Percentiles rank a stretch among this genome's conserved stretches.
Conservation (phyloP, 2,797 vertebrate species). For the Spatula versicolor region DNA sequence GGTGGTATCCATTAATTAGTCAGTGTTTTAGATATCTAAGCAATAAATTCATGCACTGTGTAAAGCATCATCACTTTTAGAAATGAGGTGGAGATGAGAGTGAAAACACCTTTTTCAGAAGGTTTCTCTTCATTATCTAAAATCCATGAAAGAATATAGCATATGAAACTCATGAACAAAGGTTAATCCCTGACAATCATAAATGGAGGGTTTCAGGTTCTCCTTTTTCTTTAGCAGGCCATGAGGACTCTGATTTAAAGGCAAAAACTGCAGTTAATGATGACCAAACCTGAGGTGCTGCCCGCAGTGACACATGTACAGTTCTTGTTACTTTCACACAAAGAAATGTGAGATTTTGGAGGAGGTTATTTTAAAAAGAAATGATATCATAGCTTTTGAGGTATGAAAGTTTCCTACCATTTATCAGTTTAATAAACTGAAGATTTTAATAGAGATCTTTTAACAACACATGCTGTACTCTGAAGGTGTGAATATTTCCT, state of each 20-base stretch:
- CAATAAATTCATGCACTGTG: too few relatives aligned
- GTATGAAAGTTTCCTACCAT: conserved; percentile 24
- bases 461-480: conserved; percentile 42
- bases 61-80: not conserved
- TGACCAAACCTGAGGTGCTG: not conserved
- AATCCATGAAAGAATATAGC: not conserved
- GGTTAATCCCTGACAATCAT: not conserved
- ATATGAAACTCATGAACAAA: not conserved
- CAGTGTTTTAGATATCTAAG: not conserved
- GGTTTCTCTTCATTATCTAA: not conserved
- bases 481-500: conserved; percentile 47
- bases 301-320: not conserved
- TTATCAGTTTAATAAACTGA: conserved; percentile 55
- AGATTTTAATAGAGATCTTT: conserved; percentile 44
- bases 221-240: not conserved
- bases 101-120: not conserved
- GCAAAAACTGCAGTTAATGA: not conserved
- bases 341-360: conserved; percentile 23
- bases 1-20: not conserved
- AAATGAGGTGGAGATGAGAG: not conserved
- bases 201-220: not conserved
- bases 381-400: conserved; percentile 17
- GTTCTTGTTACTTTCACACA: not conserved
- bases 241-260: not conserved
- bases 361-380: conserved; percentile 38